Percentiles rank a stretch among this genome's conserved stretches.
These are phyloP conservation scores for Nyctalus aviator DNA, from an alignment of 2,797 vertebrate genomes.

Conservation along the genomic window DNA sequence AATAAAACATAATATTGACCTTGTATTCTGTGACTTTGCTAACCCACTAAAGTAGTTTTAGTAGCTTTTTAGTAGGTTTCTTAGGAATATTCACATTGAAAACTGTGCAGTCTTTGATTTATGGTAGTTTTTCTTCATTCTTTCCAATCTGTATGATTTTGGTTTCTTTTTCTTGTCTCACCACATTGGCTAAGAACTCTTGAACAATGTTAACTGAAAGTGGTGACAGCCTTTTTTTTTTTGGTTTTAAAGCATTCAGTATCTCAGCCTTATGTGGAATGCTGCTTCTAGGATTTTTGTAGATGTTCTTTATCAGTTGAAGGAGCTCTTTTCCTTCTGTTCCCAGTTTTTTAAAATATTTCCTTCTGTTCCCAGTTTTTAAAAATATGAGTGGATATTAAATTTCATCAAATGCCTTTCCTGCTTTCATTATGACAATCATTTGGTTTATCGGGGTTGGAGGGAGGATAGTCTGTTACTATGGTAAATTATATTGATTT, in stretches of 20 bases:
- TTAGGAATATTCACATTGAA: neutral
- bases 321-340: neutral
- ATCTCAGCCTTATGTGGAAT: neutral
- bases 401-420: neutral
- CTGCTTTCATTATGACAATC: neutral
- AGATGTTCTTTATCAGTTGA: neutral
- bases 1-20: neutral
- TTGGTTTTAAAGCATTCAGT: neutral
- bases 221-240: neutral
- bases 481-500: neutral
- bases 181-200: neutral
- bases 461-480: neutral
- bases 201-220: neutral
- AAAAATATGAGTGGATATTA: neutral
- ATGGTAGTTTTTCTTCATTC: neutral
- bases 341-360: conserved; percentile 1
- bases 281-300: neutral
- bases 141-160: neutral
- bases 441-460: neutral
- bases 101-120: neutral
- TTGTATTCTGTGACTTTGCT: neutral
- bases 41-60: neutral
- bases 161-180: neutral
- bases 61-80: neutral
- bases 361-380: neutral